Conservation (phyloP, 2,797 vertebrate genomes). For the Gymnothorax javanicus region DNA sequence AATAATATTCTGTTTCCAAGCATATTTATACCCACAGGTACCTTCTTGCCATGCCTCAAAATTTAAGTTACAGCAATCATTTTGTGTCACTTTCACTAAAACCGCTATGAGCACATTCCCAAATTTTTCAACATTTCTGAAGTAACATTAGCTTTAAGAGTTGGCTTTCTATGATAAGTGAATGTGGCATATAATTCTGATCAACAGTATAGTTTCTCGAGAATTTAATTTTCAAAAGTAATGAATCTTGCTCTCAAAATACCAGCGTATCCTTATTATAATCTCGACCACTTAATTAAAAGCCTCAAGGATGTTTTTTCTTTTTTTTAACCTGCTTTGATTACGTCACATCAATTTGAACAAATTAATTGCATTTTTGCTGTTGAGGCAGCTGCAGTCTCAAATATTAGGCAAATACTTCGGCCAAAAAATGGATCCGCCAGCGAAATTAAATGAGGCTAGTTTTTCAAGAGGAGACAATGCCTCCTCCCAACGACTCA, state of each 20-base stretch:
- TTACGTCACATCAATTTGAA: background rate
- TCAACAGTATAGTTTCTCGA: background rate
- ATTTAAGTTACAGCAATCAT: no score
- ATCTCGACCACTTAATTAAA: background rate
- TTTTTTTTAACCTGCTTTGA: background rate
- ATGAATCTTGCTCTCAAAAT: background rate
- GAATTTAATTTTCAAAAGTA: background rate
- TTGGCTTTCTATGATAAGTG: no score
- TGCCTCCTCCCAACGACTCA: background rate
- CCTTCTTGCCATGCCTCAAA: no score
- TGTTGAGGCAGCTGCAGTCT: no score
- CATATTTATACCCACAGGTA: no score
- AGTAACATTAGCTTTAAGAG: no score
- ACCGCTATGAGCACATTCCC: no score
- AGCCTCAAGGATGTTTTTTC: background rate
- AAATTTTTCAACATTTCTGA: no score
- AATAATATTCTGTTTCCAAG: no score
- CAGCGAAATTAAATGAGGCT: background rate
- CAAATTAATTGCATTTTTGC: background rate
- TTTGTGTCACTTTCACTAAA: no score
- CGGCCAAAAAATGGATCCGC: background rate
- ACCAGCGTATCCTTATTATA: background rate
- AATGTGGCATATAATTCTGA: background rate
- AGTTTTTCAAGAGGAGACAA: background rate
- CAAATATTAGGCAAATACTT: no score